Conservation (phyloP, 2,797 vertebrate genomes). For the Scarus forsteni region DNA sequence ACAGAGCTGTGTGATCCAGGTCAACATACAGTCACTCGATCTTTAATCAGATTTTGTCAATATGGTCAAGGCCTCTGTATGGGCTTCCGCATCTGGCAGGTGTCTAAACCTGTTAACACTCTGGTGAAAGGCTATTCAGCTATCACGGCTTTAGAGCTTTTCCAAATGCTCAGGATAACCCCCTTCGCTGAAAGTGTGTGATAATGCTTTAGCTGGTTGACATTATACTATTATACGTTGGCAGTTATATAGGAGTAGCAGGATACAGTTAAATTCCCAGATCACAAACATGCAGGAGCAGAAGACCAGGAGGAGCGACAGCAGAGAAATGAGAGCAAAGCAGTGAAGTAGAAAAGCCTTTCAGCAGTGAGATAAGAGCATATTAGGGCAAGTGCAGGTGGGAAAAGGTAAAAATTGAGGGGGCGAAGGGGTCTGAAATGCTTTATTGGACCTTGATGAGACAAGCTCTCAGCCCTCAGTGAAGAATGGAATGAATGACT, state of each 20-base stretch:
- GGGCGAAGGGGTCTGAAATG: neutral
- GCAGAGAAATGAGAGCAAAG: constrained; percentile 38
- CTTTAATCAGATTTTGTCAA: constrained; percentile 24
- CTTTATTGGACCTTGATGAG: constrained; percentile 56
- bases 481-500: constrained; percentile 6
- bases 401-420: constrained; percentile 15
- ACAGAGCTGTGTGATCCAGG: constrained; percentile 52
- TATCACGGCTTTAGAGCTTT: neutral
- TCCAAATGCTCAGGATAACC: neutral
- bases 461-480: constrained; percentile 20
- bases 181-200: neutral
- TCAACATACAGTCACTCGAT: constrained; percentile 37
- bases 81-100: neutral
- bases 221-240: neutral
- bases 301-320: constrained; percentile 6
- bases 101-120: constrained; percentile 14
- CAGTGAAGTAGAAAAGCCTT: constrained; percentile 59
- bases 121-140: neutral
- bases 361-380: constrained; percentile 50
- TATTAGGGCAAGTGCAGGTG: constrained; percentile 51
- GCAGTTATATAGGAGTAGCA: neutral
- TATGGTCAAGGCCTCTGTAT: constrained; percentile 17
- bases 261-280: constrained; percentile 19
- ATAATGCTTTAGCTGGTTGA: neutral
- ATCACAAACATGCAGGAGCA: constrained; percentile 30